These are phyloP conservation scores for Heterochromis multidens DNA, from an alignment of 2,113 vertebrate genomes.

Conservation along the genomic window DNA sequence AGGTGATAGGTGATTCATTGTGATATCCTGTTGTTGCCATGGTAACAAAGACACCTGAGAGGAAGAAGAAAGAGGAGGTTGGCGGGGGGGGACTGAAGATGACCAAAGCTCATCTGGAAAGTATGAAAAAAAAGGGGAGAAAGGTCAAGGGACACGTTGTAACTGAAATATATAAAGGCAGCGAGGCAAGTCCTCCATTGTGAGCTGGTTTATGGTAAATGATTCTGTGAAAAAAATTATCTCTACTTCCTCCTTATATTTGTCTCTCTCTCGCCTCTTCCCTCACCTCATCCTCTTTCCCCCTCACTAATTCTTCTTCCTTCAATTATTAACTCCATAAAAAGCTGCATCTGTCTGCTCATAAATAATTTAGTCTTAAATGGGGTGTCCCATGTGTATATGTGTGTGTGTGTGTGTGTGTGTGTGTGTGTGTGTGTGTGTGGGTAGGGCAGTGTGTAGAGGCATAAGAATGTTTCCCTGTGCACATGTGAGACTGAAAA, in stretches of 20 bases:
- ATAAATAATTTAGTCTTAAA: slow-evolving; percentile 74
- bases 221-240: not conserved
- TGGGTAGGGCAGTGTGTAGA: not conserved
- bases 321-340: slow-evolving; percentile 78
- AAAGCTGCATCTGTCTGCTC: slow-evolving; percentile 70
- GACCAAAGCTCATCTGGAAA: not conserved
- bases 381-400: slow-evolving; percentile 45
- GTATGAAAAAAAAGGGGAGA: not conserved
- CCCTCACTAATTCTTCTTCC: slow-evolving; percentile 37
- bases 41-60: slow-evolving; percentile 49
- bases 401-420: not conserved
- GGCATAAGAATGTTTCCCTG: not conserved
- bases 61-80: not conserved
- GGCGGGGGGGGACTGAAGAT: not conserved
- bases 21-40: slow-evolving; percentile 54
- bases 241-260: not conserved
- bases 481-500: not conserved
- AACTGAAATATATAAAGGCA: not conserved
- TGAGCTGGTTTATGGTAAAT: not conserved
- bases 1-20: slow-evolving; percentile 33
- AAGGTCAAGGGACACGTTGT: not conserved
- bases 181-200: not conserved
- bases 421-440: not conserved
- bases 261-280: not conserved
- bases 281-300: not conserved